A percentile compares a stretch with the other conserved stretches of the same genome.
These are phyloP conservation scores for Schrankia costaestrigalis DNA, from an alignment of 2,888 invertebrate genomes.

Conservation along the genomic window DNA sequence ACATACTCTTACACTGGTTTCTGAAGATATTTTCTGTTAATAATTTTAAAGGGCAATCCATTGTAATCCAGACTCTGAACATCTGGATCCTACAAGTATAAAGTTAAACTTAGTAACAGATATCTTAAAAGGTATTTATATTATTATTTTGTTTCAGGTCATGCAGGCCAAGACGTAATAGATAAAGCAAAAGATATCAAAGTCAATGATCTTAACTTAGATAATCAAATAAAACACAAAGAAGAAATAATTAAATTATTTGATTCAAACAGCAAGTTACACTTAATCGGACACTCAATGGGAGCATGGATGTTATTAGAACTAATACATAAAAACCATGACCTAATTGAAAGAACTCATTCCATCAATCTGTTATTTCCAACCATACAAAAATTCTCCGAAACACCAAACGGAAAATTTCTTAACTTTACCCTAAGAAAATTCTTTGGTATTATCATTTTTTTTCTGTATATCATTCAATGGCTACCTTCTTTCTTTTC, in stretches of 20 bases:
- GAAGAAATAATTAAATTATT: slow-evolving; percentile 17
- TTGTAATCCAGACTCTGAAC: too few relatives aligned
- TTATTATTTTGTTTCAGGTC: slow-evolving; percentile 9
- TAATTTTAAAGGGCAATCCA: too few relatives aligned
- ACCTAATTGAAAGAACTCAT: slow-evolving; percentile 11
- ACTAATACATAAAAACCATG: slow-evolving; percentile 18
- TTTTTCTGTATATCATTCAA: slow-evolving; percentile 15
- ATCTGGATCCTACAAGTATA: too few relatives aligned
- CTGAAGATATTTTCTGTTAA: too few relatives aligned
- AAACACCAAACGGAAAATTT: slow-evolving; percentile 18
- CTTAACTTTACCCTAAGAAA: slow-evolving; percentile 17
- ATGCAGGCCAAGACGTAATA: slow-evolving; percentile 11
- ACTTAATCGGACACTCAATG: slow-evolving; percentile 20
- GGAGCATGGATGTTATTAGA: slow-evolving; percentile 23
- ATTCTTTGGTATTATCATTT: slow-evolving; percentile 12
- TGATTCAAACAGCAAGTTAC: slow-evolving; percentile 12
- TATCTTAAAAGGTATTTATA: too few relatives aligned
- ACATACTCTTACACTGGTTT: too few relatives aligned
- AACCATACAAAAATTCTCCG: slow-evolving; percentile 17
- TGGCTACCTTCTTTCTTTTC: slow-evolving; percentile 11
- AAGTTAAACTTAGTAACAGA: too few relatives aligned
- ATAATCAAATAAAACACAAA: slow-evolving; percentile 24
- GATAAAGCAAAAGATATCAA: slow-evolving; percentile 2
- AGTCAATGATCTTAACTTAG: slow-evolving; percentile 2
- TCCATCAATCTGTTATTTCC: slow-evolving; percentile 25